Evolutionary conservation across 2,797 vertebrate species (phyloP), one percentile per base, ranked within the genome.

Genomic region (Danio tinwini): DNA sequence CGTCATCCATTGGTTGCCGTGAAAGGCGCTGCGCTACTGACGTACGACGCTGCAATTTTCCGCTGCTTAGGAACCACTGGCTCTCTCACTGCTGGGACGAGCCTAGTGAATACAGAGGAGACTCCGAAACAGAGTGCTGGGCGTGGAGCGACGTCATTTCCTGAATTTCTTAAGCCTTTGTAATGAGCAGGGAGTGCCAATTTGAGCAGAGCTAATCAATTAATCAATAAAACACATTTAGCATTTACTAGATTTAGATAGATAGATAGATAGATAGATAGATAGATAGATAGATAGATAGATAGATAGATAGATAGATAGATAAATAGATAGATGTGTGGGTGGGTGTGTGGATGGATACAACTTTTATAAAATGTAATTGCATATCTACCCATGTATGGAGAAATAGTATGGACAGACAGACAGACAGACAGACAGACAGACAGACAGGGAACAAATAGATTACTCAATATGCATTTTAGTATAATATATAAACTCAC

Each of bases 91-190:
- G 85, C 82, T 82, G 86, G 87, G 86, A 88, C 89, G 82, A 82
- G 85, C 87, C 88, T 91, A 56, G 86, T 84, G 90, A 89, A 91
- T 83, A 84, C 72, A 83, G 81, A 83, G 81, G 87, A 89, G 81
- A 85, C 71, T 76, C 82, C 80, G 71, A 89, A 82, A 76, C 29
- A 29, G 65, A 47, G 62, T 55, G 21, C 72, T 49, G 85, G 88
- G 86, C 87, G 89, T 90, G 85, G 83, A 68, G 11, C 52, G 1
- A 79, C 86, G 82, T 88, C 81, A 89, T 77, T 70, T 85, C 84
- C 81, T 81, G 50, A 42, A 67, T 61, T 3, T 83, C 71, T 29
- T 44, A 59, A 37, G 29, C 4, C 44, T 74, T 76, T 80, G 19
- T 21, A 80, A 76, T 78, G 68, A 81, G 62, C 47, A 76, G 63